Conservation (phyloP, 2,797 vertebrate genomes). For the Prionace glauca region DNA sequence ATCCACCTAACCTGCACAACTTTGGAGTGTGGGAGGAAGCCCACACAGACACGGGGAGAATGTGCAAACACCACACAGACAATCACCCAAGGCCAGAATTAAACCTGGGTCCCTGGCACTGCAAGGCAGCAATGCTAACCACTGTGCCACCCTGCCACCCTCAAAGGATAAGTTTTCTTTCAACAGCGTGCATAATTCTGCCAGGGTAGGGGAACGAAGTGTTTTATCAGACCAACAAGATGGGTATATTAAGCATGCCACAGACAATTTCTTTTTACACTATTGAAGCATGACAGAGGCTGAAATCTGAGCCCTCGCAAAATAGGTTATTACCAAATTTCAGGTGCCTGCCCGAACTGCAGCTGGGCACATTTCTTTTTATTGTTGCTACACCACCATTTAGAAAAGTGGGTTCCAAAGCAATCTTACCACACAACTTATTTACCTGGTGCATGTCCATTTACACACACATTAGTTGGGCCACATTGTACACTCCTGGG, state of each 20-base stretch:
- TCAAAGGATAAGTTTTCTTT: background rate
- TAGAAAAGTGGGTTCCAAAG: background rate
- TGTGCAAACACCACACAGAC: too few species aligned
- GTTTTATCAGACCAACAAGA: background rate
- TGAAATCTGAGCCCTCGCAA: background rate
- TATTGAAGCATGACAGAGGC: background rate
- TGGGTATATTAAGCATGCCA: background rate
- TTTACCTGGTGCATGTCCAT: background rate
- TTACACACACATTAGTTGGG: background rate
- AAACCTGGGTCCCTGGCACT: too few species aligned
- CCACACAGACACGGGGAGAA: too few species aligned
- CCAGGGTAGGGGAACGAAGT: background rate
- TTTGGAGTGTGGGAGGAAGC: too few species aligned
- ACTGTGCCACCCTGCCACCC: too few species aligned
- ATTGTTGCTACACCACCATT: too few species aligned
- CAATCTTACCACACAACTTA: background rate
- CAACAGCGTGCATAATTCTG: background rate
- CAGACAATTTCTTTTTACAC: background rate
- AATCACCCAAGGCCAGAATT: too few species aligned
- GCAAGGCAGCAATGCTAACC: too few species aligned
- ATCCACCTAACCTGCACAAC: too few species aligned
- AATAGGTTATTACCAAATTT: background rate
- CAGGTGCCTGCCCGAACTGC: background rate
- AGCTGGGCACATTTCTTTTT: background rate
- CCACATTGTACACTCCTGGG: background rate